Conservation (phyloP, 2,797 vertebrate species). For the Brachyrhaphis roseni region DNA sequence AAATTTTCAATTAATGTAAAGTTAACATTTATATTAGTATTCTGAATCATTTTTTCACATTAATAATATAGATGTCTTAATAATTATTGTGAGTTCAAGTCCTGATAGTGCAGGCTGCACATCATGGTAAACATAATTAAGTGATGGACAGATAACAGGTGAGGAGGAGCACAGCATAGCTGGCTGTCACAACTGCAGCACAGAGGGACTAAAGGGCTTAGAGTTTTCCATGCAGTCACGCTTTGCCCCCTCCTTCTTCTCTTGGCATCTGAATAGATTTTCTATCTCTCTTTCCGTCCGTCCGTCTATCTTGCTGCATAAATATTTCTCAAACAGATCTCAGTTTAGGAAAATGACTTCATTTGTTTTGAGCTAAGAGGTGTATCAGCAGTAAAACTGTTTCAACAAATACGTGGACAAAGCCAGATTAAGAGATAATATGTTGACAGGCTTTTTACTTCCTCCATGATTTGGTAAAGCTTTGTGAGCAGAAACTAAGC, state of each 20-base stretch:
- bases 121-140: constrained; percentile 43
- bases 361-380: no score
- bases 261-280: constrained; percentile 4
- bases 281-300: no score
- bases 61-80: background rate
- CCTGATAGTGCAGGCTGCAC: background rate
- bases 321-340: background rate
- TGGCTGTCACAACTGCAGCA: constrained; percentile 55
- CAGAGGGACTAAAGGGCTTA: constrained; percentile 66
- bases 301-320: background rate
- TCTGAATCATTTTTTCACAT: background rate
- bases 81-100: background rate
- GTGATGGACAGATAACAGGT: constrained; percentile 76
- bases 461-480: background rate
- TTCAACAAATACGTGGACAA: background rate
- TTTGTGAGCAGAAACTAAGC: no score
- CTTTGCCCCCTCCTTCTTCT: constrained; percentile 20
- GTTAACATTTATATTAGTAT: background rate
- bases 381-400: background rate
- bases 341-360: background rate
- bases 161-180: constrained; percentile 56
- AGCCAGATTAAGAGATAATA: background rate
- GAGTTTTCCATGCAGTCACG: constrained; percentile 65
- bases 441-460: background rate
- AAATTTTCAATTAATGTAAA: background rate